Conservation (phyloP, 2,888 invertebrate genomes). For the Gibbula magus region DNA sequence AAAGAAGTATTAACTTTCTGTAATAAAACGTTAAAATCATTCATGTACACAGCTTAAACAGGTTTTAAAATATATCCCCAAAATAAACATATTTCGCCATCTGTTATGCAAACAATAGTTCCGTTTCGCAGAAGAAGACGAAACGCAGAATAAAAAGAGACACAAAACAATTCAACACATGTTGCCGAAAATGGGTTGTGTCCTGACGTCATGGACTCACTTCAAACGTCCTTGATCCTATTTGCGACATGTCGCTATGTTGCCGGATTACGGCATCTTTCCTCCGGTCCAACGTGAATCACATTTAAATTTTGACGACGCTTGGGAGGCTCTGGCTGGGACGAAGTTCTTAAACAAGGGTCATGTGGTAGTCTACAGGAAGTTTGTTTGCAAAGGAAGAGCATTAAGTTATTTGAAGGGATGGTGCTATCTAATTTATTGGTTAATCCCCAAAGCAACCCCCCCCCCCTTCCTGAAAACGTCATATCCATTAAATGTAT, state of each 20-base stretch:
- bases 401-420: no score
- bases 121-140: neutral
- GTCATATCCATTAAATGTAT: no score
- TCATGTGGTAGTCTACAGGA: neutral
- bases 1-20: no score
- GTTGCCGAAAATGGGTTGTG: constrained; percentile 6
- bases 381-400: no score
- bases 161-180: constrained; percentile 4
- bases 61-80: no score
- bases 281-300: neutral
- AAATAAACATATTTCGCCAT: no score
- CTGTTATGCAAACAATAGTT: neutral
- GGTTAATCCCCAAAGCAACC: no score
- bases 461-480: no score
- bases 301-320: neutral
- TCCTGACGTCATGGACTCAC: neutral
- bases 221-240: constrained; percentile 13
- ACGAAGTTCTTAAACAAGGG: neutral
- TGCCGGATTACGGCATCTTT: constrained; percentile 1
- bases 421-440: no score
- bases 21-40: no score
- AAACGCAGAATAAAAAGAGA: neutral
- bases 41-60: no score
- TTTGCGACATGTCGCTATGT: constrained; percentile 15
- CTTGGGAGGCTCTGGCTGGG: neutral